phyloP scores from a whole-genome alignment of 2,113 vertebrate genomes.

The Nansenia antarctica region DNA sequence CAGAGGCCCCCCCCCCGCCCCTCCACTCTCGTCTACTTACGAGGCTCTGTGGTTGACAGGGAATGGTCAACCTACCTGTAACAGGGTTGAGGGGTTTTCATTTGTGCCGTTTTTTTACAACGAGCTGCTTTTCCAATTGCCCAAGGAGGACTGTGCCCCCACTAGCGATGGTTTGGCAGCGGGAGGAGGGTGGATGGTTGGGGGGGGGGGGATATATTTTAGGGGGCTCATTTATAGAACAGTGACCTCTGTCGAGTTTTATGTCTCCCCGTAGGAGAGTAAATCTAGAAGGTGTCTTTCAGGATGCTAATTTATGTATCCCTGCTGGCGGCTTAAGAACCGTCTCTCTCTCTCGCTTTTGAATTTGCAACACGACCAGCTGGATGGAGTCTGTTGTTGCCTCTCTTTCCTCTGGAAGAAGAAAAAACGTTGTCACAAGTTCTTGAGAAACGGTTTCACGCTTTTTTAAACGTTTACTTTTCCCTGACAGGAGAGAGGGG shows the following conservation, averaged over 20 bases:
- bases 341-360: conserved; percentile 55
- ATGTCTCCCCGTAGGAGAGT: conserved; percentile 51
- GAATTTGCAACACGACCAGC: conserved; percentile 60
- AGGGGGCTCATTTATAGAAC: conserved; percentile 56
- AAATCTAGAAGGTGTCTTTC: conserved; percentile 62
- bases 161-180: conserved; percentile 11
- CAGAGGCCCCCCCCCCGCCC: too few species aligned
- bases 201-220: conserved; percentile 47
- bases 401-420: conserved; percentile 55
- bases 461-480: conserved; percentile 45
- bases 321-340: conserved; percentile 63
- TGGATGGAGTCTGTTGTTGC: too few species aligned
- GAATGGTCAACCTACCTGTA: conserved; percentile 19
- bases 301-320: conserved; percentile 70
- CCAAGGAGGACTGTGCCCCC: neutral
- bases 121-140: conserved; percentile 33
- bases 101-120: conserved; percentile 40
- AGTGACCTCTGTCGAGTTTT: conserved; percentile 59
- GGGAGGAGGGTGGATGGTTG: conserved; percentile 2
- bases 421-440: conserved; percentile 57
- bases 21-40: too few species aligned
- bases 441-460: conserved; percentile 29
- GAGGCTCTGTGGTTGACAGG: conserved; percentile 33
- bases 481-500: conserved; percentile 60
- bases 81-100: conserved; percentile 14